Percentiles rank a stretch among this genome's conserved stretches.
phyloP scores from a whole-genome alignment of 1,140 invertebrate species.

The Acyrthosiphon pisum region DNA sequence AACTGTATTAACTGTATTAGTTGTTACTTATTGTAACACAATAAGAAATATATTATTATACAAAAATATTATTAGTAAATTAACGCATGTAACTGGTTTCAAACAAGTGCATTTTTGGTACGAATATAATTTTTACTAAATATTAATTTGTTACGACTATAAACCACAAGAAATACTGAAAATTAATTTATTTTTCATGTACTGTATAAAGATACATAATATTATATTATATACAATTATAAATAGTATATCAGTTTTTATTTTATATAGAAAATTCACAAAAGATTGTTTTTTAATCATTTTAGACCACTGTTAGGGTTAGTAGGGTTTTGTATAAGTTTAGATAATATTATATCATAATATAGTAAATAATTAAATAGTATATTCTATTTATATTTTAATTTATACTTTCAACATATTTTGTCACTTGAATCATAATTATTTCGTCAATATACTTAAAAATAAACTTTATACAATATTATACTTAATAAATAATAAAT shows the following conservation, averaged over 20 bases:
- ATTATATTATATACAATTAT: too few relatives aligned
- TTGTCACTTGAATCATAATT: neutral
- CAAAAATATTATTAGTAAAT: too few relatives aligned
- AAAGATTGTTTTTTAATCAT: neutral
- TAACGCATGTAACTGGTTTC: neutral
- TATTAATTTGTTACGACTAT: neutral
- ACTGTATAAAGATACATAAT: too few relatives aligned
- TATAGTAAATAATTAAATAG: too few relatives aligned
- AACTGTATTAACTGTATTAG: neutral
- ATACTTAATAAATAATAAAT: too few relatives aligned
- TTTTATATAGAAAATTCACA: neutral
- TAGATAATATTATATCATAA: too few relatives aligned
- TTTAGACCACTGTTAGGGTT: neutral
- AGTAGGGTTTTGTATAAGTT: too few relatives aligned
- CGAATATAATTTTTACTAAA: neutral
- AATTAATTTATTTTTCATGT: too few relatives aligned
- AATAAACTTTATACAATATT: too few relatives aligned
- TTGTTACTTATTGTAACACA: neutral
- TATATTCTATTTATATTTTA: too few relatives aligned
- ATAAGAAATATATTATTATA: neutral
- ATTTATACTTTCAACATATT: neutral
- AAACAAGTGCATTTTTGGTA: neutral
- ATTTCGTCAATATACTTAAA: neutral
- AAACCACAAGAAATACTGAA: neutral
- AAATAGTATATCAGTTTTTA: neutral